phyloP scores from a whole-genome alignment of 2,888 invertebrate genomes.

The Plusia festucae region DNA sequence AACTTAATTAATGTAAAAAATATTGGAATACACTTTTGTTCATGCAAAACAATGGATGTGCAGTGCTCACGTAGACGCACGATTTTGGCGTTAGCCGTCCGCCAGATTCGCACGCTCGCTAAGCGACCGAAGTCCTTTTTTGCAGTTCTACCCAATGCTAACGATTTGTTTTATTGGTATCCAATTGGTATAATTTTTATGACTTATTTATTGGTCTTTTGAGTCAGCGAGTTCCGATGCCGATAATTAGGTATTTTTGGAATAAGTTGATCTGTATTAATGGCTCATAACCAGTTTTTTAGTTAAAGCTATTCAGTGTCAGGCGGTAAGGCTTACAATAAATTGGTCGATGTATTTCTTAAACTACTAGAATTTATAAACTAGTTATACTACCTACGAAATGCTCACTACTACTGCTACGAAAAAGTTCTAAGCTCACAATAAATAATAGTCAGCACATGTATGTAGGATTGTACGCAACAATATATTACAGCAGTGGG shows the following conservation, averaged over 20 bases:
- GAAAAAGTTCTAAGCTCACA: neutral
- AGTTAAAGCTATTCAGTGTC: too few relatives aligned
- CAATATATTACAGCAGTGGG: constrained; percentile 13
- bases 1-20: constrained; percentile 7
- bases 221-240: too few relatives aligned
- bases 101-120: neutral
- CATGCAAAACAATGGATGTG: neutral
- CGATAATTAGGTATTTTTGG: too few relatives aligned
- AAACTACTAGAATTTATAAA: too few relatives aligned
- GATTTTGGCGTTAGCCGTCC: neutral
- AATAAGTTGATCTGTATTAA: too few relatives aligned
- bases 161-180: neutral
- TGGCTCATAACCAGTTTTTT: too few relatives aligned
- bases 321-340: too few relatives aligned
- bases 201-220: neutral
- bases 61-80: neutral
- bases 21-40: neutral
- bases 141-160: neutral
- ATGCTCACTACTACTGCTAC: too few relatives aligned
- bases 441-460: neutral
- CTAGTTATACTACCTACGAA: too few relatives aligned
- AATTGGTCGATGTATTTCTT: too few relatives aligned
- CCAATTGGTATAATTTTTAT: neutral
- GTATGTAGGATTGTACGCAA: neutral
- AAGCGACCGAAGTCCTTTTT: neutral